Evolutionary conservation across 2,797 vertebrate species (phyloP).

Genomic region (Fistularia commersonii): DNA sequence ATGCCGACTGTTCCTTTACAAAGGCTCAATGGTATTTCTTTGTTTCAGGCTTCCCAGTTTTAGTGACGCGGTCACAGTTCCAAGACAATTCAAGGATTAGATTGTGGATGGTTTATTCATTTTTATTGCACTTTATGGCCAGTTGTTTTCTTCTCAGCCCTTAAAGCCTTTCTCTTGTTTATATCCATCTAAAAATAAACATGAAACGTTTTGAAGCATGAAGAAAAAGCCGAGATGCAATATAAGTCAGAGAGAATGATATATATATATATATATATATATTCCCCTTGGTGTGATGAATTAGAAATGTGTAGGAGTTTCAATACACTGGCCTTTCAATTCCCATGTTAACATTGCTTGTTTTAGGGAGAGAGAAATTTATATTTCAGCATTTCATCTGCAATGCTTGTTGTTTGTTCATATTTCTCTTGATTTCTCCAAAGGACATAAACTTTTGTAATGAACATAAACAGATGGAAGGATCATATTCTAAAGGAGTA

Average conservation of each 20-base stretch:
- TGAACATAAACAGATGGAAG: slow-evolving; percentile 38
- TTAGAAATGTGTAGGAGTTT: slow-evolving; percentile 71
- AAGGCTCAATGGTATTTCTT: slow-evolving; percentile 79
- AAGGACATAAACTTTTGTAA: slow-evolving; percentile 47
- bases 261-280: slow-evolving; percentile 19
- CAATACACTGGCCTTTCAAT: slow-evolving; percentile 54
- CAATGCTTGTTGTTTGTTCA: slow-evolving; percentile 38
- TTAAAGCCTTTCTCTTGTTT: slow-evolving; percentile 70
- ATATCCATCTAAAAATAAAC: slow-evolving; percentile 66
- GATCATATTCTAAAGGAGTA: slow-evolving; percentile 32
- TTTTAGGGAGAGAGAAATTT: slow-evolving; percentile 38
- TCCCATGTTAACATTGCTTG: slow-evolving; percentile 58
- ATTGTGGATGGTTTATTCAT: slow-evolving; percentile 71
- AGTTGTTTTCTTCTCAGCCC: slow-evolving; percentile 64
- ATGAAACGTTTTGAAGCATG: slow-evolving; percentile 70
- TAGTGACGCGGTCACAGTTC: slow-evolving; percentile 58
- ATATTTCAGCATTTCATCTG: slow-evolving; percentile 52
- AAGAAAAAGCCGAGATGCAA: slow-evolving; percentile 64
- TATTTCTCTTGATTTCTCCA: slow-evolving; percentile 45
- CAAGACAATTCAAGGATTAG: slow-evolving; percentile 62
- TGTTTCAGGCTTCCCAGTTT: slow-evolving; percentile 66
- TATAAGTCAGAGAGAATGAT: slow-evolving; percentile 51
- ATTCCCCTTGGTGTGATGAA: slow-evolving; percentile 53
- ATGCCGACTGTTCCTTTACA: slow-evolving; percentile 71
- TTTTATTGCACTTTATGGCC: slow-evolving; percentile 65